Conservation (phyloP, 1,140 invertebrate genomes). For the Zeugodacus cucurbitae region DNA sequence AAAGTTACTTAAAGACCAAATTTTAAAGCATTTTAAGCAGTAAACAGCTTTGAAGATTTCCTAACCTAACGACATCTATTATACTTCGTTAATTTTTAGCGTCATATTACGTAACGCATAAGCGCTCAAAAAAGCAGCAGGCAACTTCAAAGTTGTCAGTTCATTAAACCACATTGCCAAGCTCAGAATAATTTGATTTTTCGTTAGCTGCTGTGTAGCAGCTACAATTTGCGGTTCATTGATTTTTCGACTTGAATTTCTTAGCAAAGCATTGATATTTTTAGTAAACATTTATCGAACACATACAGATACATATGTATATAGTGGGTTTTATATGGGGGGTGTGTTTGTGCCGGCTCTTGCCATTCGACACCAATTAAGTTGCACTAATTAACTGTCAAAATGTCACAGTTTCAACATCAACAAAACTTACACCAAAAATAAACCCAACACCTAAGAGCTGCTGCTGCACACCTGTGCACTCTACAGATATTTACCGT, state of each 20-base stretch:
- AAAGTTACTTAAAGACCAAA: neutral
- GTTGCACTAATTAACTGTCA: constrained; percentile 37
- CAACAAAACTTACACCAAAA: neutral
- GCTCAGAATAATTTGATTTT: neutral
- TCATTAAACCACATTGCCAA: neutral
- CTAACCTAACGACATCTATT: neutral
- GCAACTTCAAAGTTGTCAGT: neutral
- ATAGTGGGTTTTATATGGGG: too few species aligned
- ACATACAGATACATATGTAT: neutral
- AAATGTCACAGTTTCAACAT: constrained; percentile 28
- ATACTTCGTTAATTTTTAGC: neutral
- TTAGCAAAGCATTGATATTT: neutral
- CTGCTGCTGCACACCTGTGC: neutral
- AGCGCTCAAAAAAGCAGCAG: neutral
- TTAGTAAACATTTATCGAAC: neutral
- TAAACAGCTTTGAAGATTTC: too few species aligned
- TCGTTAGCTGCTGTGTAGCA: neutral
- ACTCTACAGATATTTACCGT: neutral
- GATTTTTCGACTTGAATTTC: neutral
- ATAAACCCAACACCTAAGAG: neutral
- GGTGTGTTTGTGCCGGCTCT: neutral
- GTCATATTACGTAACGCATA: neutral
- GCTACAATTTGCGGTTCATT: neutral
- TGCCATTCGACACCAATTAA: constrained; percentile 39
- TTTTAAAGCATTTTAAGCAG: neutral